A percentile compares a stretch with the other conserved stretches of the same genome.
Conservation (phyloP, 2,888 invertebrate genomes). For the Parascotia fuliginaria region DNA sequence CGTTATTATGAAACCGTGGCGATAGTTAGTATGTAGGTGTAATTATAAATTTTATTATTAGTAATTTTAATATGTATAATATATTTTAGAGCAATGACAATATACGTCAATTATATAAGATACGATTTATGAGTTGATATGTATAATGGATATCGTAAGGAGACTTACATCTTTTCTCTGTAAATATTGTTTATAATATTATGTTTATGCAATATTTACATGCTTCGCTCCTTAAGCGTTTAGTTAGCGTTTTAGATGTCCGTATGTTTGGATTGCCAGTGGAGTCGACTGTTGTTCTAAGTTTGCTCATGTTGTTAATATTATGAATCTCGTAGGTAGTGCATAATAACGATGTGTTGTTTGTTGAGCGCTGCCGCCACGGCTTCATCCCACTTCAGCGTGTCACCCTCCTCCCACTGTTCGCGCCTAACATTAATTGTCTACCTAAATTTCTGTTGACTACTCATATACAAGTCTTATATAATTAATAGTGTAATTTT, state of each 20-base stretch:
- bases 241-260: slow-evolving; percentile 37
- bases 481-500: slow-evolving; percentile 77
- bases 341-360: slow-evolving; percentile 49
- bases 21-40: slow-evolving; percentile 57
- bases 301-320: slow-evolving; percentile 61
- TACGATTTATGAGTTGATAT: slow-evolving; percentile 63
- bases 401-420: slow-evolving; percentile 37
- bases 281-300: slow-evolving; percentile 48
- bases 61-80: slow-evolving; percentile 60
- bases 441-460: slow-evolving; percentile 79
- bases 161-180: slow-evolving; percentile 49
- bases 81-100: slow-evolving; percentile 71
- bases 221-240: slow-evolving; percentile 34
- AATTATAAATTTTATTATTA: slow-evolving; percentile 47
- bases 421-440: slow-evolving; percentile 55
- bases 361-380: slow-evolving; percentile 62
- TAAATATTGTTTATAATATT: slow-evolving; percentile 57
- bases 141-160: slow-evolving; percentile 40
- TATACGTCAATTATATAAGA: slow-evolving; percentile 77
- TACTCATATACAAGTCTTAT: slow-evolving; percentile 73
- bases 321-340: slow-evolving; percentile 73
- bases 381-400: slow-evolving; percentile 55
- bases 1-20: slow-evolving; percentile 66
- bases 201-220: slow-evolving; percentile 43
- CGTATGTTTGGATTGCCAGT: slow-evolving; percentile 43